Percentiles rank a stretch among this genome's conserved stretches.
phyloP scores from a whole-genome alignment of 2,888 invertebrate genomes.

The Macaria notata region DNA sequence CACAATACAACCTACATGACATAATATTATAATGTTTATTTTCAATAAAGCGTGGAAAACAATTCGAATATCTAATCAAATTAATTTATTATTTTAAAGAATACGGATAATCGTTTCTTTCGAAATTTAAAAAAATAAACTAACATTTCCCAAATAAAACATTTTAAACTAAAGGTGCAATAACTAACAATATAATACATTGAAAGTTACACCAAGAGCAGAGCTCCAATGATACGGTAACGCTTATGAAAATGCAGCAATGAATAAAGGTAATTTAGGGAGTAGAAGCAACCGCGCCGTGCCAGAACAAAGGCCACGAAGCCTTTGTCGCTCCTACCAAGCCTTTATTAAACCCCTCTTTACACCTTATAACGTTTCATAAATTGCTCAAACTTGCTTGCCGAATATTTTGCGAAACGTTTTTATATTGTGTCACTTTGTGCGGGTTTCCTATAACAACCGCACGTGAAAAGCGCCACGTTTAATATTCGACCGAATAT shows the following conservation, averaged over 20 bases:
- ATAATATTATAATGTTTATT: no score
- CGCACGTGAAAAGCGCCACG: background rate
- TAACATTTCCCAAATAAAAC: no score
- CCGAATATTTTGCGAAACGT: conserved; percentile 11
- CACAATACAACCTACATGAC: no score
- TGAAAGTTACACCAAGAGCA: background rate
- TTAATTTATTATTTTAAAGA: no score
- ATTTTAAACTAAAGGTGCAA: no score
- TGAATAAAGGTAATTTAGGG: conserved; percentile 47
- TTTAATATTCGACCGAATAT: conserved; percentile 7
- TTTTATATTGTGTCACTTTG: background rate
- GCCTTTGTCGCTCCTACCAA: conserved; percentile 56
- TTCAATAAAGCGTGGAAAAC: no score
- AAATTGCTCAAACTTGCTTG: conserved; percentile 43
- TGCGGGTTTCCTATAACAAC: background rate
- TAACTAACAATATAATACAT: background rate
- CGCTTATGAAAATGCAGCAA: conserved; percentile 40
- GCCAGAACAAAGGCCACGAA: conserved; percentile 48
- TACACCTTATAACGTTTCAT: conserved; percentile 52
- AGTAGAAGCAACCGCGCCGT: conserved; percentile 43
- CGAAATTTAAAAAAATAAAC: no score
- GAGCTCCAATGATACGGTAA: background rate
- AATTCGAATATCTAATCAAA: no score
- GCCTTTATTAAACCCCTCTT: conserved; percentile 60
- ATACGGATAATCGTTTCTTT: no score